Evolutionary conservation across 2,113 vertebrate species (phyloP), one percentile per base, ranked within the genome.

Genomic region (Cryptomyrus ogoouensis): DNA sequence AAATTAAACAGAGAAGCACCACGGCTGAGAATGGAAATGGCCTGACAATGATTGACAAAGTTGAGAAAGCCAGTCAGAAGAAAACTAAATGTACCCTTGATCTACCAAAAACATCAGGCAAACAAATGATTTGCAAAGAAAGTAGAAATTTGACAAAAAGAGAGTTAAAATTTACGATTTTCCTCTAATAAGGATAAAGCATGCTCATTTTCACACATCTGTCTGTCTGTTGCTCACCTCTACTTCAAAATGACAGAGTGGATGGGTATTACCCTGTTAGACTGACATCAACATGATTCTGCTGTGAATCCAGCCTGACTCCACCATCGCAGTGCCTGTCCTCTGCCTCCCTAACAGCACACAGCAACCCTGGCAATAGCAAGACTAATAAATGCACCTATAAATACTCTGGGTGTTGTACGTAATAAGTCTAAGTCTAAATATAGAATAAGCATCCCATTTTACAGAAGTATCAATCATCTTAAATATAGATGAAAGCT

Each of bases 1-100:
- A 92, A 91, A 92, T 90, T 86, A 90, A 89, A 24, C 90, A 70
- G 85, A 70, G 88, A 89, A 50, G 83, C 42, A 9, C 42, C 12
- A 24, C 31, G 21, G 87, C 89, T 70, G 35, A 83, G 46, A 24
- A 80, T 83, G 86, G 53, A 91, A 90, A 90, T 92, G 88, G 83
- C 90, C 86, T 62, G 47, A 47, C 87, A 88, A n/a, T 5, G 87
- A 87, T 62, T 90, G 83, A 90, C 86, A 88, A 90, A 88, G 56
- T 35, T 62, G 35, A 87, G 31, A 44, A 50, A 80, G 35, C n/a
- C 53, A n/a, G 47, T 42, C 31, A 27, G 49, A 53, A 53, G 70
- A 24, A 50, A 88, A 44, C 66, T 56, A 66, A 87, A 50, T 31
- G 47, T 80, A 49, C 47, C 39, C 13, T 52, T 49, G 39, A 10